phyloP scores from a whole-genome alignment of 2,888 invertebrate genomes.

The Beris chalybata region DNA sequence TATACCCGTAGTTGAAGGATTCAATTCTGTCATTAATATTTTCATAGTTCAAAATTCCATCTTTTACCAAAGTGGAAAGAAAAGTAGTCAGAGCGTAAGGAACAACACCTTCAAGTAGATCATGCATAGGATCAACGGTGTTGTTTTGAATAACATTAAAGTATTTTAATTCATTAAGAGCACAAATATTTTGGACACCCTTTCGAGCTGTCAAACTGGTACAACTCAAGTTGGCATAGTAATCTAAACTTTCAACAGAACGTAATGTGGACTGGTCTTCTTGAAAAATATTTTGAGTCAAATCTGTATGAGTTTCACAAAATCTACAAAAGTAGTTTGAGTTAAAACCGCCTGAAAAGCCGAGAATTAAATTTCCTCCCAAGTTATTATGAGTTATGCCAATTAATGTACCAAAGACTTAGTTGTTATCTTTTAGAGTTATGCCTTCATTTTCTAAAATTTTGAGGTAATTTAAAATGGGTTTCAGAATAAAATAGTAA shows the following conservation, averaged over 20 bases:
- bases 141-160: constrained; percentile 29
- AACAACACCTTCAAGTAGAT: constrained; percentile 35
- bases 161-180: constrained; percentile 30
- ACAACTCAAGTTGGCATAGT: too few species aligned
- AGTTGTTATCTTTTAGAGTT: neutral
- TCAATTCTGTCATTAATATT: constrained; percentile 32
- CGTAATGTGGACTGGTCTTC: constrained; percentile 25
- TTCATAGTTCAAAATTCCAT: constrained; percentile 26
- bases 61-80: constrained; percentile 23
- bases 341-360: constrained; percentile 30
- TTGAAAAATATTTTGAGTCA: constrained; percentile 28
- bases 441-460: constrained; percentile 23
- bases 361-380: constrained; percentile 30
- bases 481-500: constrained; percentile 25
- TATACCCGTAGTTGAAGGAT: constrained; percentile 31
- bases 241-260: neutral
- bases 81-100: constrained; percentile 29
- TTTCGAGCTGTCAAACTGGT: constrained; percentile 4
- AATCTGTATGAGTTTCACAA: constrained; percentile 31
- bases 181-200: constrained; percentile 23
- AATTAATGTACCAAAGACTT: constrained; percentile 22
- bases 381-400: constrained; percentile 36
- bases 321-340: constrained; percentile 30
- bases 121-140: constrained; percentile 37
- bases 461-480: constrained; percentile 29